These are phyloP conservation scores for Trachurus trachurus DNA, from an alignment of 2,797 vertebrate species.

Conservation along the genomic window DNA sequence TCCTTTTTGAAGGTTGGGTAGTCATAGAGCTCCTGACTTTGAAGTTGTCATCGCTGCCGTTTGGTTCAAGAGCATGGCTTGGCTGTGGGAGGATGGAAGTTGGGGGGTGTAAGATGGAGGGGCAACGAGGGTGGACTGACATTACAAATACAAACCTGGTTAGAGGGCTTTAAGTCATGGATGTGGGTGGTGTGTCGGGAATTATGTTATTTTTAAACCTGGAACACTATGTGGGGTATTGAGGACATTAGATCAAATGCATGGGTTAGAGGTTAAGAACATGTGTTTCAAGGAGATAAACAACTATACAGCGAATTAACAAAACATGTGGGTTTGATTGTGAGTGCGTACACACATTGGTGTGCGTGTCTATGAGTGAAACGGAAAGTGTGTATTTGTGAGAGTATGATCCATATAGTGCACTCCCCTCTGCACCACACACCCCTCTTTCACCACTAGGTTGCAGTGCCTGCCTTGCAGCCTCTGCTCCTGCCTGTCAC, in stretches of 20 bases:
- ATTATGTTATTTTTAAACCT: constrained; percentile 77
- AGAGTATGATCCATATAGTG: constrained; percentile 39
- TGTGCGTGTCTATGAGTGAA: constrained; percentile 39
- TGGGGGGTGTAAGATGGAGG: constrained; percentile 23
- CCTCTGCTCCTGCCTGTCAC: constrained; percentile 59
- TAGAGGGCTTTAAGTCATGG: constrained; percentile 56
- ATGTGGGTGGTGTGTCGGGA: constrained; percentile 65
- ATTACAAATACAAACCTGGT: constrained; percentile 58
- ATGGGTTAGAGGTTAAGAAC: constrained; percentile 71
- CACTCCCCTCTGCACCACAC: constrained; percentile 54
- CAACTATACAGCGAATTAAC: constrained; percentile 49
- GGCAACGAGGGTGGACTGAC: constrained; percentile 44
- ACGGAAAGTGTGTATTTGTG: constrained; percentile 45
- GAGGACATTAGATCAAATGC: constrained; percentile 63
- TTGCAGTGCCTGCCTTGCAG: constrained; percentile 83
- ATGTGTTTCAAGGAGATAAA: constrained; percentile 76
- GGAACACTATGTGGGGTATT: constrained; percentile 57
- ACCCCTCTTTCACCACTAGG: constrained; percentile 83
- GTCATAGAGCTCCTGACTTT: constrained; percentile 61
- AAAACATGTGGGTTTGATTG: constrained; percentile 44
- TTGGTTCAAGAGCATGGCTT: constrained; percentile 55
- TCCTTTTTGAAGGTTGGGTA: constrained; percentile 32
- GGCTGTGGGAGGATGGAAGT: constrained; percentile 33
- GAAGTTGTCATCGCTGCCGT: constrained; percentile 68
- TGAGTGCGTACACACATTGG: constrained; percentile 15